phyloP scores from a whole-genome alignment of 2,113 vertebrate species.

The Chaetodon trifascialis region DNA sequence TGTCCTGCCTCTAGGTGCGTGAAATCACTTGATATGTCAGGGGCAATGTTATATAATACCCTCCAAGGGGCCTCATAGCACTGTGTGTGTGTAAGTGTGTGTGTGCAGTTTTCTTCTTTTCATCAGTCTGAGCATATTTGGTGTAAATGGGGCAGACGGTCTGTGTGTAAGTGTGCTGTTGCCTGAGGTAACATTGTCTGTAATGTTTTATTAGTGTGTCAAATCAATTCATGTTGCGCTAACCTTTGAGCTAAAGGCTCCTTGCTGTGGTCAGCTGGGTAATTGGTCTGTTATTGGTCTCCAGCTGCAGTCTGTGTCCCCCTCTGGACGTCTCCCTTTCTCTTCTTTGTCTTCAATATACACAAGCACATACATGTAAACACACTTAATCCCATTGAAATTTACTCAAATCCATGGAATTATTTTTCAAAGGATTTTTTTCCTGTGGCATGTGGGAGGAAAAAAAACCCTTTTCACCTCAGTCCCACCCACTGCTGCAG shows the following conservation, averaged over 20 bases:
- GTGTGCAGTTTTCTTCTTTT: constrained; percentile 10
- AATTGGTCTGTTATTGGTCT: constrained; percentile 48
- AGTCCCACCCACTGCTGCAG: not conserved
- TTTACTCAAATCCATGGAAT: constrained; percentile 27
- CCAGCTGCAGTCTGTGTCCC: constrained; percentile 26
- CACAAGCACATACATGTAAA: not conserved
- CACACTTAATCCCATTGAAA: constrained; percentile 33
- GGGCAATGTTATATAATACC: constrained; percentile 77
- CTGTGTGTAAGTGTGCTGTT: constrained; percentile 26
- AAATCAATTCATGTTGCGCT: constrained; percentile 72
- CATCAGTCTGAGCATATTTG: constrained; percentile 10
- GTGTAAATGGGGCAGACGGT: constrained; percentile 19
- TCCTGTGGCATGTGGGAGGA: constrained; percentile 17
- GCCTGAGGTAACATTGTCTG: constrained; percentile 59
- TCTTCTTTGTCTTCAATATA: not conserved
- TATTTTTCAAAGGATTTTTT: constrained; percentile 45
- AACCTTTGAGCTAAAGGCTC: constrained; percentile 69
- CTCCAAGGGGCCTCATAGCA: constrained; percentile 50
- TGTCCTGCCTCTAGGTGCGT: constrained; percentile 76
- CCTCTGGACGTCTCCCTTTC: not conserved
- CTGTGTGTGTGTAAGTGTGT: constrained; percentile 8
- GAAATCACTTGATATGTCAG: constrained; percentile 82
- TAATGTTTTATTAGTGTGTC: constrained; percentile 71
- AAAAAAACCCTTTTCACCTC: constrained; percentile 21
- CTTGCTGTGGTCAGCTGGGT: constrained; percentile 69